Conservation (phyloP, 1,140 invertebrate species). For the Amyelois transitella region DNA sequence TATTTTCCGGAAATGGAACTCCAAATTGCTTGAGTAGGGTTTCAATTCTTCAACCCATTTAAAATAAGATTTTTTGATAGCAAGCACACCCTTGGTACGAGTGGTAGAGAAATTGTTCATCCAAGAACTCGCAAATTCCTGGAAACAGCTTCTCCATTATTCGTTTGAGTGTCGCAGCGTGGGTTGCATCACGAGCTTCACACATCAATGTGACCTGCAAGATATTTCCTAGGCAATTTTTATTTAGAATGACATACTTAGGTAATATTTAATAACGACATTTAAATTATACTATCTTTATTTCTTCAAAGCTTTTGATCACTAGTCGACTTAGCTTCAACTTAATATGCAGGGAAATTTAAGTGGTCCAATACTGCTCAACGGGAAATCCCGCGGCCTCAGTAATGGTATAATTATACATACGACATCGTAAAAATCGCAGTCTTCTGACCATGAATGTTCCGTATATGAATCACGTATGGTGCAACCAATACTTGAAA, state of each 20-base stretch:
- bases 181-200: slow-evolving; percentile 18
- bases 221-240: neutral
- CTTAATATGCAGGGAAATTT: no score
- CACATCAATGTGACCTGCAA: slow-evolving; percentile 22
- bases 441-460: neutral
- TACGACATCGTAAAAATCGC: neutral
- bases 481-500: neutral
- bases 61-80: slow-evolving; percentile 15
- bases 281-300: no score
- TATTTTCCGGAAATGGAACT: no score
- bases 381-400: no score
- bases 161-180: slow-evolving; percentile 22
- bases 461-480: neutral
- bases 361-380: no score
- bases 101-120: slow-evolving; percentile 13
- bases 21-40: neutral
- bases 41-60: neutral
- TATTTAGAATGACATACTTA: no score
- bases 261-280: no score
- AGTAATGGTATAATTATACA: no score
- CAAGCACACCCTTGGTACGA: slow-evolving; percentile 14
- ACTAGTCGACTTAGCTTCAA: no score
- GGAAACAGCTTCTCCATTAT: slow-evolving; percentile 29
- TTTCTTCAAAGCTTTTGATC: no score
- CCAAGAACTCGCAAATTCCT: slow-evolving; percentile 19